Conservation (phyloP, 2,113 vertebrate species). For the Pedionomus torquatus region DNA sequence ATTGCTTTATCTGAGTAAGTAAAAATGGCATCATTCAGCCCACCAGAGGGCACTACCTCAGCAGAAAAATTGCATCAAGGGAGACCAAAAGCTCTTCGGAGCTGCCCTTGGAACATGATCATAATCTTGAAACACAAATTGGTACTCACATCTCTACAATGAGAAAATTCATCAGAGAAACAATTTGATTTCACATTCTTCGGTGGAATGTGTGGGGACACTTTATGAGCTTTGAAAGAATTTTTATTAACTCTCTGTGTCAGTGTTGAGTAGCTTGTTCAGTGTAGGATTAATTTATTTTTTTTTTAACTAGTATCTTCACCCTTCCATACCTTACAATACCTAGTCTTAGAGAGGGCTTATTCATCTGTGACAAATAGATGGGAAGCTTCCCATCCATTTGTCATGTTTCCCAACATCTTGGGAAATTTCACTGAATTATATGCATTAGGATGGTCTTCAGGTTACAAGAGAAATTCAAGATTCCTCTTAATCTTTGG, state of each 20-base stretch:
- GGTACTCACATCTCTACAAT: neutral
- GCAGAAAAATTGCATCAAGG: accelerated
- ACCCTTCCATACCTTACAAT: neutral
- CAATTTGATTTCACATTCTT: neutral
- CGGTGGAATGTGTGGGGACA: neutral
- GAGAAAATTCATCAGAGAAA: neutral
- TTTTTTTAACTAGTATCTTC: neutral
- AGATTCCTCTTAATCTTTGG: neutral
- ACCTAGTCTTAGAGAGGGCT: neutral
- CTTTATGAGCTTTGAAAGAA: neutral
- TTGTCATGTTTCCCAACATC: neutral
- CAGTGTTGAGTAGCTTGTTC: neutral
- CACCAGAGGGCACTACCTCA: neutral
- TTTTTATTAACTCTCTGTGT: neutral
- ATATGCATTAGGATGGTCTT: neutral
- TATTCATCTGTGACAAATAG: neutral
- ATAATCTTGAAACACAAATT: accelerated
- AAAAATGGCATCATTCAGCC: neutral
- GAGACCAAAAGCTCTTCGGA: neutral
- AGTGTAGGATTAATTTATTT: neutral
- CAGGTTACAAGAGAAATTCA: neutral
- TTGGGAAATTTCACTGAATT: neutral
- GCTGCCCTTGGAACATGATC: neutral
- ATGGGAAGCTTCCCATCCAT: no score
- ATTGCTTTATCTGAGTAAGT: neutral